Evolutionary conservation across 1,140 invertebrate species (phyloP), one percentile per base, ranked within the genome.

Genomic region (Tetramorium simillimum): DNA sequence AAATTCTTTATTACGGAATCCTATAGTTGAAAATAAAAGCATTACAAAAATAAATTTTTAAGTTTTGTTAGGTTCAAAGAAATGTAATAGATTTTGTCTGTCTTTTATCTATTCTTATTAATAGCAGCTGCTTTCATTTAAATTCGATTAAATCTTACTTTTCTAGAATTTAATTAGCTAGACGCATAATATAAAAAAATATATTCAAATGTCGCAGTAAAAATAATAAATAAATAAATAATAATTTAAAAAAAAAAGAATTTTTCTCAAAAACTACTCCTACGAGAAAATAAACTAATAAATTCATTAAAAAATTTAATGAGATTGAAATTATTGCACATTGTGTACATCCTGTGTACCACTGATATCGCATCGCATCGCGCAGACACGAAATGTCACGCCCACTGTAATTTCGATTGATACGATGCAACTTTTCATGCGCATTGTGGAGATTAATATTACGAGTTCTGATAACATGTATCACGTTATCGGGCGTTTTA

Each of bases 381-480:
- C 16, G 43, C 6, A 80, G 28, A 76, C 37, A 24, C 2, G 21
- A 37, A 78, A 49, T 24, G 40, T 67, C 76, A 80, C 43, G 24
- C 43, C 12, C 58, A 65, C 28, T 49, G 28, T 51, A 67, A 80
- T 65, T 65, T 76, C 16, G 37, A 76, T 67, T 53, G n/a, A 67
- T 51, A n/a, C n/a, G 60, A 67, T 80, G 28, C 28, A 67, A 80
- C 21, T 51, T 51, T 80, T 67, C n/a, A 51, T 37, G 33, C 24
- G n/a, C 6, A 53, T 65, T 28, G 60, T 14, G 33, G n/a, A 78
- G 76, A 80, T 80, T 80, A 33, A 51, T 51, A 37, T 67, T 80
- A 80, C 60, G 14, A 60, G 14, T 16, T 40, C 5, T 46, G 77
- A 81, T 81, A 81, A 81, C 24, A 72, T 28, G 24, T 43, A 18